A percentile compares a stretch with the other conserved stretches of the same genome.
Conservation (phyloP, 2,113 vertebrate species). For the Salminus brasiliensis region DNA sequence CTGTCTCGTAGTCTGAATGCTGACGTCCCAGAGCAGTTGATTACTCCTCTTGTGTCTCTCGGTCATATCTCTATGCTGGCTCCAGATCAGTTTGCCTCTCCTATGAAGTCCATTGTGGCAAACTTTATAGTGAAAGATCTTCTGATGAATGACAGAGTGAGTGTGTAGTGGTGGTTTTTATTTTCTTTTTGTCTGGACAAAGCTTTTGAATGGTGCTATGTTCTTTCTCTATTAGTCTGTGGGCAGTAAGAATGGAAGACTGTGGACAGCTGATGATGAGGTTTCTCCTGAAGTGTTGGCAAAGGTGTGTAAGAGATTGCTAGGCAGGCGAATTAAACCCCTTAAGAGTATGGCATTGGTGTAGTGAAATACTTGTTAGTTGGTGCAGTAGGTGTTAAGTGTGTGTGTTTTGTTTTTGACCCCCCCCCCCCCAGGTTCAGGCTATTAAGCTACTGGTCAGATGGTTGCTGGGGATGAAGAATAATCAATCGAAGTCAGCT, state of each 20-base stretch:
- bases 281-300: slow-evolving; percentile 97
- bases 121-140: slow-evolving; percentile 99
- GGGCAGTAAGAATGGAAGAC: slow-evolving; percentile 96
- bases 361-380: neutral
- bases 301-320: slow-evolving; percentile 78
- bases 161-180: slow-evolving; percentile 40
- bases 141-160: slow-evolving; percentile 97
- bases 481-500: slow-evolving; percentile 97
- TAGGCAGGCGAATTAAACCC: neutral
- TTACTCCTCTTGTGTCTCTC: slow-evolving; percentile 95
- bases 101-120: slow-evolving; percentile 99
- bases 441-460: slow-evolving; percentile 97
- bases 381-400: neutral
- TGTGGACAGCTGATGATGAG: slow-evolving; percentile 97
- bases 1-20: slow-evolving; percentile 97
- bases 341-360: neutral
- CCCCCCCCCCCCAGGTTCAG: slow-evolving; percentile 96
- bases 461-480: slow-evolving; percentile 98
- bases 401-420: slow-evolving; percentile 49
- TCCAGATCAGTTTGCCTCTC: slow-evolving; percentile 97
- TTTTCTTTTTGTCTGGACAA: neutral
- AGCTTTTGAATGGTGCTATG: neutral
- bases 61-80: slow-evolving; percentile 99
- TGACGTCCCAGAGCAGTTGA: slow-evolving; percentile 96
- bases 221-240: slow-evolving; percentile 80